Evolutionary conservation across 2,797 vertebrate genomes (phyloP).

Genomic region (Propithecus deckenii): DNA sequence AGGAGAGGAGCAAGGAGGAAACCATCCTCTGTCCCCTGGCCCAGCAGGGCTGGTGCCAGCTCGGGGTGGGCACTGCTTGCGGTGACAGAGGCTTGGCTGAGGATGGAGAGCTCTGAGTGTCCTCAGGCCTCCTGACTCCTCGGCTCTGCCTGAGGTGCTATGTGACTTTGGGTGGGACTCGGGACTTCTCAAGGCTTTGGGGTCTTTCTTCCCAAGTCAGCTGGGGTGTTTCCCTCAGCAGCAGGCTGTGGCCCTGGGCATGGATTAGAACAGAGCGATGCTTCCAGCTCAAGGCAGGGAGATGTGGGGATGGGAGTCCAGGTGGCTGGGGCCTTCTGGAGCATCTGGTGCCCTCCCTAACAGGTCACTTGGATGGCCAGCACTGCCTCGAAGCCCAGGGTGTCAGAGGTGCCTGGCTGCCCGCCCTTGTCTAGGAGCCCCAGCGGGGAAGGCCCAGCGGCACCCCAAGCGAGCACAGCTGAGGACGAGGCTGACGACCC

Average conservation of each 20-base stretch:
- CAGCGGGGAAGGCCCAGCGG: background rate
- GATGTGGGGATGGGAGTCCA: too few species aligned
- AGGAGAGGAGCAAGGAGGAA: background rate
- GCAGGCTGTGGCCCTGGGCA: background rate
- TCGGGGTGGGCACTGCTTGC: background rate
- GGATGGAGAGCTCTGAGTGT: background rate
- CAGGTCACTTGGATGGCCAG: background rate
- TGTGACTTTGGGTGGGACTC: background rate
- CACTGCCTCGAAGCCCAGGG: background rate
- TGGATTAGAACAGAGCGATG: background rate
- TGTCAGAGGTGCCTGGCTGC: background rate
- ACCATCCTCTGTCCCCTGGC: background rate
- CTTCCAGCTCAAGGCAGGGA: background rate
- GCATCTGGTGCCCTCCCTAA: background rate
- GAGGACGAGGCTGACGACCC: rapidly evolving
- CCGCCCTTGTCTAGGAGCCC: background rate
- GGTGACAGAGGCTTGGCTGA: background rate
- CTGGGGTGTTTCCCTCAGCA: background rate
- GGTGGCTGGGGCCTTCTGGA: background rate
- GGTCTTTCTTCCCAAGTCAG: background rate
- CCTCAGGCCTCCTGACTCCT: background rate
- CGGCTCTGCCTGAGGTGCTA: background rate
- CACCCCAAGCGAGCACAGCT: background rate
- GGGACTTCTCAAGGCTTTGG: background rate
- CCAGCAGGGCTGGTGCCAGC: background rate